phyloP scores from a whole-genome alignment of 1,140 invertebrate species.

The Ostrea denselamellosa region DNA sequence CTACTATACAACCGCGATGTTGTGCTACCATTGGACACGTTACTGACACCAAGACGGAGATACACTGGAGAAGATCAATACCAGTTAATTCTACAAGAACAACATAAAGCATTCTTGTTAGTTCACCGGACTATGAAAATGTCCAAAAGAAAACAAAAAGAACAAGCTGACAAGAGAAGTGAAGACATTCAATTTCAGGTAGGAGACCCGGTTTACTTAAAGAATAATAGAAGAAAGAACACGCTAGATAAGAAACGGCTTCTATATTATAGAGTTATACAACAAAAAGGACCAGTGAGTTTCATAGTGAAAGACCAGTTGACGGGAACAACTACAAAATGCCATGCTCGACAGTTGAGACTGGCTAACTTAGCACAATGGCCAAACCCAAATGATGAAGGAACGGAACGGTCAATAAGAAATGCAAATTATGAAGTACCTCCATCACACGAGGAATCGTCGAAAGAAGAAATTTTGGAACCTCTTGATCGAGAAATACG shows the following conservation, averaged over 20 bases:
- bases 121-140: slow-evolving; percentile 3
- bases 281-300: slow-evolving; percentile 41
- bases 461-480: not conserved
- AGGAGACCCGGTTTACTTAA: slow-evolving; percentile 45
- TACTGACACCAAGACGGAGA: slow-evolving; percentile 44
- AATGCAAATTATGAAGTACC: slow-evolving; percentile 24
- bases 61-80: slow-evolving; percentile 43
- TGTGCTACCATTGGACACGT: slow-evolving; percentile 45
- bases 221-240: slow-evolving; percentile 40
- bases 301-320: slow-evolving; percentile 50
- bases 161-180: not conserved
- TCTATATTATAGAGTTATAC: slow-evolving; percentile 47
- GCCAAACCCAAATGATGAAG: not conserved
- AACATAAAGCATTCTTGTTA: slow-evolving; percentile 48
- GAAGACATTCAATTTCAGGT: slow-evolving; percentile 27
- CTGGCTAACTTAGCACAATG: slow-evolving; percentile 36
- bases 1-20: slow-evolving; percentile 49
- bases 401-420: not conserved
- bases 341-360: slow-evolving; percentile 37
- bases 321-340: not conserved
- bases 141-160: slow-evolving; percentile 36
- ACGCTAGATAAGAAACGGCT: slow-evolving; percentile 41
- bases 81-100: too few species aligned
- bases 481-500: not conserved
- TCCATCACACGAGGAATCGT: not conserved